Percentiles rank a stretch among this genome's conserved stretches.
These are phyloP conservation scores for Camponotus fellah DNA, from an alignment of 2,888 invertebrate genomes.

Conservation along the genomic window DNA sequence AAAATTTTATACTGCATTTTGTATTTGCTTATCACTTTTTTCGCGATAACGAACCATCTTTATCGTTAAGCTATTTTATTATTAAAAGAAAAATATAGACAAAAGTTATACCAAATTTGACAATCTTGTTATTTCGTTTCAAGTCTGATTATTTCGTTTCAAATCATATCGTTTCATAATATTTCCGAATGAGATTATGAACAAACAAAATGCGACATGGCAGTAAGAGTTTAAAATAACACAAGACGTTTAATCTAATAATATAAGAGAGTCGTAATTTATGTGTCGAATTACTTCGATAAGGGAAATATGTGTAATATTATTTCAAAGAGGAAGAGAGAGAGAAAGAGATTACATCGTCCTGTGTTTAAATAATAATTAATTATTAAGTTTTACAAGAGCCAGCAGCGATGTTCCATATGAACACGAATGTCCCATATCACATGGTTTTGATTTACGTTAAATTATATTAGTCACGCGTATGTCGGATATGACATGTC, in stretches of 20 bases:
- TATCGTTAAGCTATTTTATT: too few species aligned
- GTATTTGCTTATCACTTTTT: not conserved
- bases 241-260: not conserved
- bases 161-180: not conserved
- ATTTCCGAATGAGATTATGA: not conserved
- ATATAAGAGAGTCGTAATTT: not conserved
- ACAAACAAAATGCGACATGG: not conserved
- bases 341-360: not conserved
- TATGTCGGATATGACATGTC: slow-evolving; percentile 2
- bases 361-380: slow-evolving; percentile 7
- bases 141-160: not conserved
- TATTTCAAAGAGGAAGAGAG: not conserved
- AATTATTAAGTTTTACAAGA: slow-evolving; percentile 33
- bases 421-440: not conserved
- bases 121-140: not conserved
- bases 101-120: not conserved
- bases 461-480: slow-evolving; percentile 21
- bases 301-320: slow-evolving; percentile 7
- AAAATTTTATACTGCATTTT: not conserved
- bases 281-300: not conserved
- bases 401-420: not conserved
- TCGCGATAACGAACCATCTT: not conserved
- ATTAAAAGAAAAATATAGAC: too few species aligned
- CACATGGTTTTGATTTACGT: slow-evolving; percentile 10
- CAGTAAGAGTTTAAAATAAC: not conserved